phyloP scores from a whole-genome alignment of 2,888 invertebrate species.

The Cheiracanthium punctorium region DNA sequence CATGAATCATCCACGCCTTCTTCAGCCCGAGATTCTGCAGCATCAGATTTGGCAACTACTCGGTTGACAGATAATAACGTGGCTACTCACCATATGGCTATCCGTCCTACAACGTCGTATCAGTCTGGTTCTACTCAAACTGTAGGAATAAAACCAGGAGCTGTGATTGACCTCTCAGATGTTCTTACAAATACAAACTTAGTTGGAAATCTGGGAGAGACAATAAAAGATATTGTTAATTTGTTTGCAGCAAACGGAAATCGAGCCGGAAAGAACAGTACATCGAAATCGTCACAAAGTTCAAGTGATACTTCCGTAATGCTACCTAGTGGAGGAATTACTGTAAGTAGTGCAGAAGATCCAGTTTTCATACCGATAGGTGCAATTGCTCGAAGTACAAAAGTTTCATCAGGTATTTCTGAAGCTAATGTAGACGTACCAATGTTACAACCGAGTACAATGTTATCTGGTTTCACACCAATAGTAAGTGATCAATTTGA shows the following conservation, averaged over 20 bases:
- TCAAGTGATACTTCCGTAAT: slow-evolving; percentile 19
- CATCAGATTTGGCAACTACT: slow-evolving; percentile 57
- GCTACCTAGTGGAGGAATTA: slow-evolving; percentile 67
- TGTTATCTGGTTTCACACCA: slow-evolving; percentile 66
- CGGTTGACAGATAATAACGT: slow-evolving; percentile 53
- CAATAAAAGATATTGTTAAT: slow-evolving; percentile 73
- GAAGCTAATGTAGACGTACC: slow-evolving; percentile 7
- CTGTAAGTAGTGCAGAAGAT: slow-evolving; percentile 65
- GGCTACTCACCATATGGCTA: slow-evolving; percentile 42
- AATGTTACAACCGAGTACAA: slow-evolving; percentile 36
- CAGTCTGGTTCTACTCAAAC: slow-evolving; percentile 52
- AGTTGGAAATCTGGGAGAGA: slow-evolving; percentile 72
- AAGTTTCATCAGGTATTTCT: slow-evolving; percentile 12
- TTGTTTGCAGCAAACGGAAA: slow-evolving; percentile 70
- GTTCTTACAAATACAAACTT: slow-evolving; percentile 71
- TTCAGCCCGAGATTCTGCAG: slow-evolving; percentile 53
- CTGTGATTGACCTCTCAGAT: slow-evolving; percentile 72
- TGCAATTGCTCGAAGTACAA: slow-evolving; percentile 61
- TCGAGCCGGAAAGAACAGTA: slow-evolving; percentile 18
- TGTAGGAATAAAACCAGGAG: slow-evolving; percentile 71
- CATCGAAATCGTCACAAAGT: background rate
- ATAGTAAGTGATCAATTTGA: slow-evolving; percentile 18
- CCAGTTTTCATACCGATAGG: slow-evolving; percentile 69
- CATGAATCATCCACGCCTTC: slow-evolving; percentile 47
- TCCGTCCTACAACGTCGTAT: slow-evolving; percentile 46